These are phyloP conservation scores for Psammodynastes pulverulentus DNA, from an alignment of 2,113 vertebrate genomes.

Conservation along the genomic window DNA sequence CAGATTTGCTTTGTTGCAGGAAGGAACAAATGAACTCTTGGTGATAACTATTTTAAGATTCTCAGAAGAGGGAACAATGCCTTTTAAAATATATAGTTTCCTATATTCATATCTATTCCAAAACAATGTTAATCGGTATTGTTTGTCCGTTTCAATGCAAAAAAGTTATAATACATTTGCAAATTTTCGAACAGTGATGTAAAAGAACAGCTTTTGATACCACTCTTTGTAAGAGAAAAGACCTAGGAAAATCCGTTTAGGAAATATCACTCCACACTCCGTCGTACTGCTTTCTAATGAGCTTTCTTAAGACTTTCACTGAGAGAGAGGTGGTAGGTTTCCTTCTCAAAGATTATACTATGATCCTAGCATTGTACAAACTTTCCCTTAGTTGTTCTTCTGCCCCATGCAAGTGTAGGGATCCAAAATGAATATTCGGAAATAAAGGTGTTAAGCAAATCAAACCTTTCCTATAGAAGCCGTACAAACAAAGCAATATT, in stretches of 20 bases:
- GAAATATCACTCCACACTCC: background rate
- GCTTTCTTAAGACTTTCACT: background rate
- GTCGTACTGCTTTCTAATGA: background rate
- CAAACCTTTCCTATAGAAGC: background rate
- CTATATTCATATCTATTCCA: background rate
- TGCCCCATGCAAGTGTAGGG: background rate
- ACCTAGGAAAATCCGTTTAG: background rate
- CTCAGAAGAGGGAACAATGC: background rate
- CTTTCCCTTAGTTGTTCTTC: background rate
- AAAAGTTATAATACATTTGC: background rate
- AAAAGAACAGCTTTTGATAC: background rate
- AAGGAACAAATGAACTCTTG: background rate
- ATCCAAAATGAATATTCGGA: background rate
- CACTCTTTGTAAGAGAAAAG: background rate
- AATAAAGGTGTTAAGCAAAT: background rate
- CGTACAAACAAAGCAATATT: background rate
- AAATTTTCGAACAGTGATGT: background rate
- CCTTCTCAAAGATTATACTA: background rate
- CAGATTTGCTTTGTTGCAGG: background rate
- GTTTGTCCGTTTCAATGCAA: background rate
- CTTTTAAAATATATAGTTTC: background rate
- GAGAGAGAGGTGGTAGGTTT: background rate
- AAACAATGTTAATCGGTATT: background rate
- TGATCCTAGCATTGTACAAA: background rate
- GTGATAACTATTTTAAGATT: background rate